Percentiles rank a stretch among this genome's conserved stretches.
phyloP scores from a whole-genome alignment of 2,113 vertebrate genomes.

The Gymnobelideus leadbeateri region DNA sequence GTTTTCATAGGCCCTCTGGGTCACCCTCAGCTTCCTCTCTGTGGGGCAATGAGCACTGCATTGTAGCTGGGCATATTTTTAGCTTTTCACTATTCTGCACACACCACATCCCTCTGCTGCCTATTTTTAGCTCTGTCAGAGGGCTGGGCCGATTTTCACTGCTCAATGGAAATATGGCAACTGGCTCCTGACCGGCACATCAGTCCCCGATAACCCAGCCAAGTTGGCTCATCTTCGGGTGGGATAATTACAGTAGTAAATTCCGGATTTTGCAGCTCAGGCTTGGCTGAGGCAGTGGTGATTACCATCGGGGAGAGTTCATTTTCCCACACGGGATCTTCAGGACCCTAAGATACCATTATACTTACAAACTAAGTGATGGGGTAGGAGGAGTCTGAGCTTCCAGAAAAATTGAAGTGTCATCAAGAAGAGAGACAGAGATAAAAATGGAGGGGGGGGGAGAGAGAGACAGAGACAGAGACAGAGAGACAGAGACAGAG shows the following conservation, averaged over 20 bases:
- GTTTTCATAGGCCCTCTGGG: not conserved
- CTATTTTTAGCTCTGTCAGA: slow-evolving; percentile 69
- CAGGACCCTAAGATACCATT: slow-evolving; percentile 8
- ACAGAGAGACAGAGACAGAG: not conserved
- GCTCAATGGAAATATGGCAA: slow-evolving; percentile 24
- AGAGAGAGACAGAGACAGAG: not conserved
- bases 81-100: slow-evolving; percentile 37
- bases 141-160: slow-evolving; percentile 25
- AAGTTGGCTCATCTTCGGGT: slow-evolving; percentile 48
- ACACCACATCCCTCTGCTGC: not conserved
- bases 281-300: not conserved
- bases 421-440: not conserved
- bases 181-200: slow-evolving; percentile 28
- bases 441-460: not conserved
- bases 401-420: not conserved
- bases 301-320: not conserved
- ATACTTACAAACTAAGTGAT: not conserved
- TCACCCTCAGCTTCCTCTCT: slow-evolving; percentile 17
- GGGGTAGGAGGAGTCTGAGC: not conserved
- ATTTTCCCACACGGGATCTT: not conserved
- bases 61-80: slow-evolving; percentile 59
- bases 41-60: slow-evolving; percentile 25
- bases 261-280: not conserved
- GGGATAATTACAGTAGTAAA: slow-evolving; percentile 2
- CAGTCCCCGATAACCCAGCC: not conserved